Base-by-base conservation (phyloP, 37 sponge, comb jelly and placozoan species). In the Halichondria panicea region DNA sequence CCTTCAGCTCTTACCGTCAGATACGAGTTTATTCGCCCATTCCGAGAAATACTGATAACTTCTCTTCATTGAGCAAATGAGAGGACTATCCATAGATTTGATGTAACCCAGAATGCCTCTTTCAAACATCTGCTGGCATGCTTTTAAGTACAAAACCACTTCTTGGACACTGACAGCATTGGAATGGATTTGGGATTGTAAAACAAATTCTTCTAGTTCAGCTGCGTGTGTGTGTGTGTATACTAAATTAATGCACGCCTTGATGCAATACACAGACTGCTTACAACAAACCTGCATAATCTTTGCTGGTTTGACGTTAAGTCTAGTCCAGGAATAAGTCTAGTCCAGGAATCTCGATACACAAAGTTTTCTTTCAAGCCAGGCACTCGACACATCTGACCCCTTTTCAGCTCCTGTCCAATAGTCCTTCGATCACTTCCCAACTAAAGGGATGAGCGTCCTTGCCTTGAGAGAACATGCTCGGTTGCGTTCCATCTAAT, bases 281-380 rank as follows among this genome's bases (percentile, higher is more conserved):
- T 42, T 36, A 72, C 59, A 33, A 12, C 55, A 34, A 53, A 64
- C 76, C 65, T 76, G 76, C 76, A 76, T 76, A 21, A 62, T 76
- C 36, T 76, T 76, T 21, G 76, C 76, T 42, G 76, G 76, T 43
- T 58, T 60, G 4, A 76, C 76, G 62, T 76, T 76, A 9, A 76
- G 61, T 19, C 65, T 12, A 63, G 76, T 76, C 76, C 76, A 76
- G 13, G 76, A 24, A 35, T 76, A n/a, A n/a, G n/a, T 19, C 65
- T 12, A 63, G 76, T 76, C 76, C 76, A 76, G 13, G 76, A 24
- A 35, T 76, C 76, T 30, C 76, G 37, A 34, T 42, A 76, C 4
- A 76, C 65, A 62, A 43, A 40, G 48, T 27, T 76, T 43, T 76
- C 76, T 50, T 76, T 76, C 52, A 76, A 34, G 5, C 76, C 76